Evolutionary conservation across 2,888 invertebrate species (phyloP), one percentile per base, ranked within the genome.

Genomic region (Sesamia inferens): DNA sequence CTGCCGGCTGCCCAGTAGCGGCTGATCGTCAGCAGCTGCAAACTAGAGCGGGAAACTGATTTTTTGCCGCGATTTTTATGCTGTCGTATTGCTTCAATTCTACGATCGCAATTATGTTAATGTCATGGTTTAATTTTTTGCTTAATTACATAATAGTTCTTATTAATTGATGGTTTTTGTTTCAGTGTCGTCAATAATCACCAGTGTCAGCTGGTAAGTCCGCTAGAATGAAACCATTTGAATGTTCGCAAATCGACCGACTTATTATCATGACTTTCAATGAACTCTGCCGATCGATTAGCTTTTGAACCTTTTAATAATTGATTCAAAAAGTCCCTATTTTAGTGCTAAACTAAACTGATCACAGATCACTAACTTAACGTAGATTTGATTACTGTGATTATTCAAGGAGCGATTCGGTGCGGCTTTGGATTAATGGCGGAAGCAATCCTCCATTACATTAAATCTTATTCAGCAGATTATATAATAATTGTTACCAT

Each of bases 31-130:
- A 83, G 71, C 68, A 59, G 70, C 68, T 70, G 78, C 85, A 92
- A 92, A 93, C 88, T 92, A 90, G 92, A 94, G 89, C 92, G 92
- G 80, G 87, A 89, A 92, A 91, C 87, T 85, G 82, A 91, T 91
- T 92, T 90, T 90, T 86, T 88, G 88, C 87, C 86, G 83, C 66
- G 85, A 88, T 69, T 62, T 77, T 88, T 87, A 84, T 73, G 58
- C 57, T 51, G 31, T 61, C 72, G 31, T 68, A 63, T 67, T 77
- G 54, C 67, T 22, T 68, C 61, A 78, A 64, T 74, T 69, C 42
- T 67, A 31, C 22, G 51, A 51, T 68, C 55, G 51, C 51, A 63
- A 71, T 65, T 57, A 69, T 57, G 66, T 48, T 51, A 67, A 78
- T 57, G 22, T 57, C 51, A 62, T 73, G 44, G 55, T 70, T 66